Evolutionary conservation across 2,888 invertebrate genomes (phyloP).

Genomic region (Trachelus tabidus): DNA sequence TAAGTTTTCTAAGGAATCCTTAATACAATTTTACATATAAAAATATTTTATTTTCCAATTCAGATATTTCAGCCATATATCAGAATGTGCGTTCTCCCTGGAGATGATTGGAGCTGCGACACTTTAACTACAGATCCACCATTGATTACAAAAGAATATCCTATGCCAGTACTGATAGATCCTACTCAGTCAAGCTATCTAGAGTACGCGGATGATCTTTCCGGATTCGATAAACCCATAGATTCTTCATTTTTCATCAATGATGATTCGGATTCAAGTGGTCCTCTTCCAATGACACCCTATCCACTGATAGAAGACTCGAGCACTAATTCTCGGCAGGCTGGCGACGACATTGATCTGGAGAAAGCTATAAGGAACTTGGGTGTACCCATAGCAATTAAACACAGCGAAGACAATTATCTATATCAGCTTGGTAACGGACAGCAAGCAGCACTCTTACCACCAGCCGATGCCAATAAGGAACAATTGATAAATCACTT

Average conservation of each 20-base stretch:
- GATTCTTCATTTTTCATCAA: conserved; percentile 32
- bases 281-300: conserved; percentile 30
- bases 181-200: conserved; percentile 37
- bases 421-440: conserved; percentile 24
- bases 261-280: conserved; percentile 20
- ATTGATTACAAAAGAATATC: conserved; percentile 23
- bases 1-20: conserved; percentile 31
- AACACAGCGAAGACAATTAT: conserved; percentile 27
- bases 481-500: conserved; percentile 19
- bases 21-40: not conserved
- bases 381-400: conserved; percentile 14
- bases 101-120: conserved; percentile 51
- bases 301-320: conserved; percentile 43
- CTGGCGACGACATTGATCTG: conserved; percentile 7
- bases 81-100: conserved; percentile 53
- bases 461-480: conserved; percentile 7
- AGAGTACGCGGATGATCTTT: conserved; percentile 28
- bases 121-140: conserved; percentile 20
- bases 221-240: conserved; percentile 22
- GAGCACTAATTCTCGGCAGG: not conserved
- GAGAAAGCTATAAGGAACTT: conserved; percentile 9
- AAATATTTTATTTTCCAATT: conserved; percentile 10
- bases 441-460: conserved; percentile 19
- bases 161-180: conserved; percentile 34
- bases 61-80: conserved; percentile 57